Evolutionary conservation across 35 echinoderm and acorn worm genomes (phyloP), one percentile per base, ranked within the genome.

Genomic region (Diadema setosum): DNA sequence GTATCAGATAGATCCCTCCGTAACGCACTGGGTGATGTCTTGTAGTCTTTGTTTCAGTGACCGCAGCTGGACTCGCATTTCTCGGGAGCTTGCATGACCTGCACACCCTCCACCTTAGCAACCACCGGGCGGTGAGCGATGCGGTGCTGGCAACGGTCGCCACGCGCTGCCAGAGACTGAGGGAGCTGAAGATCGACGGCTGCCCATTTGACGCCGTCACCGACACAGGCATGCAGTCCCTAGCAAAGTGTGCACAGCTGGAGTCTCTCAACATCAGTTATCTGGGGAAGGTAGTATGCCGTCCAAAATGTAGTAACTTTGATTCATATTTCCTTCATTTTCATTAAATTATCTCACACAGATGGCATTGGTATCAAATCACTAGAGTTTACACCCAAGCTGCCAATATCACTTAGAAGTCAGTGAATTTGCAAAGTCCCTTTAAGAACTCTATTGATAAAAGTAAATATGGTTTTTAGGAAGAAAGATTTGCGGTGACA

Each of bases 251-350:
- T 20, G 35, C 73, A 41, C 37, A 36, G 16, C 40, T 78, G 29
- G 73, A 78, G n/a, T 34, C 44, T 21, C 73, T 78, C 73, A 78
- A 78, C 40, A 78, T 78, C 39, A 78, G 73, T 21, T 78, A 78
- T 23, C 40, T 15, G 8, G 73, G 73, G 24, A 39, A 78, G 73
- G 73, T 78, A 36, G n/a, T n/a, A n/a, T n/a, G n/a, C n/a, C n/a
- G n/a, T n/a, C n/a, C n/a, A n/a, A n/a, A n/a, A n/a, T n/a, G n/a
- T n/a, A n/a, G n/a, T n/a, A n/a, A n/a, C n/a, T n/a, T n/a, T n/a
- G n/a, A n/a, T n/a, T n/a, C n/a, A n/a, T n/a, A n/a, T n/a, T n/a
- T n/a, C n/a, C n/a, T n/a, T n/a, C n/a, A n/a, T n/a, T n/a, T n/a
- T n/a, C n/a, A n/a, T n/a, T n/a, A n/a, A n/a, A n/a, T n/a, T n/a